Evolutionary conservation across 2,888 invertebrate genomes (phyloP).

Genomic region (Fragum fragum): DNA sequence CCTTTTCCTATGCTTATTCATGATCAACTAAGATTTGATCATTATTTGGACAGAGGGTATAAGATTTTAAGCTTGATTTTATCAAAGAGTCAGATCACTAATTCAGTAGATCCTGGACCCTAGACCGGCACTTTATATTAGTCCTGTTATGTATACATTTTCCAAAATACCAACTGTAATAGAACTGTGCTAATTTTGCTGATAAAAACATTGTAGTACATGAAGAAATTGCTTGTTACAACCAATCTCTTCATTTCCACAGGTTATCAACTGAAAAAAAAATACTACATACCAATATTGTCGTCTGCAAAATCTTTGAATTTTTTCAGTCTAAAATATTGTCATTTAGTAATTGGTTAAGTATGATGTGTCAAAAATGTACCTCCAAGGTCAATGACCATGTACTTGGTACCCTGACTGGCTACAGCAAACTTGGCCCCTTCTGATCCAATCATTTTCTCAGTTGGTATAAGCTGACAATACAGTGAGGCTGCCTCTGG

Average conservation of each 20-base stretch:
- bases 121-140: too few species aligned
- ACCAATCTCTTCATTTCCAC: conserved; percentile 12
- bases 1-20: too few species aligned
- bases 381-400: conserved; percentile 63
- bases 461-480: conserved; percentile 31
- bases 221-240: neutral
- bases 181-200: too few species aligned
- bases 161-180: too few species aligned
- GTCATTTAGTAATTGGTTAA: neutral
- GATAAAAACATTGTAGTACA: conserved; percentile 8
- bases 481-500: conserved; percentile 45
- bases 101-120: too few species aligned
- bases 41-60: too few species aligned
- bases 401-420: conserved; percentile 54
- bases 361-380: neutral
- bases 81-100: too few species aligned
- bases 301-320: neutral
- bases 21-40: too few species aligned
- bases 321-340: neutral
- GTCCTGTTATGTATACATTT: too few species aligned
- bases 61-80: too few species aligned
- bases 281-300: too few species aligned
- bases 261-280: too few species aligned
- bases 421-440: conserved; percentile 47
- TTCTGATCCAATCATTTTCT: conserved; percentile 20